phyloP scores from a whole-genome alignment of 2,113 vertebrate genomes.

The Origma solitaria region DNA sequence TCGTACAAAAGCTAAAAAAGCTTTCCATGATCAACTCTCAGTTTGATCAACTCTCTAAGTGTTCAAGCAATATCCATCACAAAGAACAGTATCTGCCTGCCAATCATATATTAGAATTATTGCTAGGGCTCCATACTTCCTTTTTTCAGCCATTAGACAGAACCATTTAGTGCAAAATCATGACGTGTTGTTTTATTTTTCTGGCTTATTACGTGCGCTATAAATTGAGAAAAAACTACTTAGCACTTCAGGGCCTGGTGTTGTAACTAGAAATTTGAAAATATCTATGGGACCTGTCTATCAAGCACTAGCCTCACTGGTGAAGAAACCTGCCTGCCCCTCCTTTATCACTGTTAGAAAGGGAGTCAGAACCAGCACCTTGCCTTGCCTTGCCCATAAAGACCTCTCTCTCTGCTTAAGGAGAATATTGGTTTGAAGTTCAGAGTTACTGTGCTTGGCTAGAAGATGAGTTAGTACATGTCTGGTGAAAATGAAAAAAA shows the following conservation, averaged over 20 bases:
- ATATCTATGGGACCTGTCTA: neutral
- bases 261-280: neutral
- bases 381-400: neutral
- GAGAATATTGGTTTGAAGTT: neutral
- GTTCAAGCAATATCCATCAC: neutral
- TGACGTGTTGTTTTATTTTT: neutral
- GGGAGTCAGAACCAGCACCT: neutral
- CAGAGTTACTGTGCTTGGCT: neutral
- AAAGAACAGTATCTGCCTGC: neutral
- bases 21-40: too few relatives aligned
- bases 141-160: neutral
- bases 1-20: neutral
- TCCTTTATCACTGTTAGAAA: neutral
- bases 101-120: neutral
- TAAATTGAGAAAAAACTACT: constrained; percentile 1
- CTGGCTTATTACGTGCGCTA: neutral
- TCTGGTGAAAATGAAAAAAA: neutral
- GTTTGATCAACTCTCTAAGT: neutral
- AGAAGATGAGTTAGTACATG: neutral
- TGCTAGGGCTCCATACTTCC: neutral
- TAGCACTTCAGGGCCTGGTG: neutral
- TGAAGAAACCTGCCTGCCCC: neutral
- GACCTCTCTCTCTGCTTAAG: neutral
- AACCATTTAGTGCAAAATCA: neutral
- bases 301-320: neutral